Base-by-base conservation (phyloP, 1,140 invertebrate species). In the Phortica variegata region DNA sequence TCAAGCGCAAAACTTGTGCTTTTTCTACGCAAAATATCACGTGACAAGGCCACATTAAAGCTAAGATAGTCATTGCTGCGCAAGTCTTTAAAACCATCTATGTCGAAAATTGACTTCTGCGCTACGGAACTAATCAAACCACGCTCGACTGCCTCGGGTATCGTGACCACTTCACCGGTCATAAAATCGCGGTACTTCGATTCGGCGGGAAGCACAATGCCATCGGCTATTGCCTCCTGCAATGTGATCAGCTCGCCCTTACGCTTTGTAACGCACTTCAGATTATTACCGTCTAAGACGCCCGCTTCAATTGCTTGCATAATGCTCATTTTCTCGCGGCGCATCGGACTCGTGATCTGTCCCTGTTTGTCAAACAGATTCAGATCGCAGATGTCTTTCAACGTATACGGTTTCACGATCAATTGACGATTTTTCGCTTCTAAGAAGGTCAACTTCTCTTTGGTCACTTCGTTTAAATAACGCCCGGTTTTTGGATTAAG, bases 101-200 rank as follows among this genome's bases (percentile, higher is more conserved):
- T 91, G 71, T 96, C 88, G 72, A 96, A 96, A 48, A 94, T 87
- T 4, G 90, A 91, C 75, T 90, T 89, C 70, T 90, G 88, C 9
- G 86, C 83, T 3, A 95, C 87, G 3, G 93, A 90, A 6, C 90
- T 89, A 33, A 97, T 87, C n/a, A 91, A 80, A 31, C 94, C 93
- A 53, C 87, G 82, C 65, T 90, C 87, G 3, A 93, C 87, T 4
- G 93, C 93, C 68, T 94, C 87, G 7, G 82, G 81, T 53, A 95
- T 86, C 20, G 84, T 81, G 10, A 90, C 81, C 15, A 82, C 74
- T 75, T 90, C 84, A n/a, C 81, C 80, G 0, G 85, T 87, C 49
- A 83, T 80, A 44, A 82, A 82, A 77, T 93, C 86, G 26, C 81
- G 77, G 77, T 88, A 93, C 49, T 84, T 84, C 34, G 83, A 83